A percentile compares a stretch with the other conserved stretches of the same genome.
Evolutionary conservation across 2,113 vertebrate species (phyloP).

Genomic region (Pluvianellus socialis): DNA sequence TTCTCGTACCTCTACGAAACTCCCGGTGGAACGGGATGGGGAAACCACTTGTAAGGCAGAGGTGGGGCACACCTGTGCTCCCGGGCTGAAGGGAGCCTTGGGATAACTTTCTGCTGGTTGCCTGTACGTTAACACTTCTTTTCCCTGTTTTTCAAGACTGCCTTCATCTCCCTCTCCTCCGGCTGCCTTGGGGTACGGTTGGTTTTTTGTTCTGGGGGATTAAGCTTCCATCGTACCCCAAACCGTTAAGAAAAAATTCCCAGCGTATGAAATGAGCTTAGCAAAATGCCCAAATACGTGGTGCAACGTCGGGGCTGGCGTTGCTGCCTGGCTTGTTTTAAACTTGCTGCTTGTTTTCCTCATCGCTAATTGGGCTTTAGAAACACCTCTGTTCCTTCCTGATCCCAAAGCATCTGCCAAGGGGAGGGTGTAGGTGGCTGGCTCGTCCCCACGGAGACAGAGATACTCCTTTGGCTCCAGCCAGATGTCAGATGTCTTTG

Average conservation of each 20-base stretch:
- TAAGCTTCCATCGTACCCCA: neutral
- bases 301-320: neutral
- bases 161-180: neutral
- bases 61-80: neutral
- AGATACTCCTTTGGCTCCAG: neutral
- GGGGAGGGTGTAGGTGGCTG: neutral
- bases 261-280: no score
- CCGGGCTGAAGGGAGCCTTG: neutral
- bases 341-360: neutral
- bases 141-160: neutral
- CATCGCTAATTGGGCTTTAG: neutral
- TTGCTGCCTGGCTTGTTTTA: neutral
- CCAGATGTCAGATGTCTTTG: neutral
- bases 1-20: neutral
- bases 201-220: no score
- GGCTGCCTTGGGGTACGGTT: neutral
- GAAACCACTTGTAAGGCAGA: neutral
- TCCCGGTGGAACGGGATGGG: neutral
- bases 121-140: neutral
- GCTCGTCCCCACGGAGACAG: neutral
- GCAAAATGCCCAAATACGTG: neutral
- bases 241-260: neutral
- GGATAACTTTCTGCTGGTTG: neutral
- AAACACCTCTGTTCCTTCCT: neutral
- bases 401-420: neutral